Conservation (phyloP, 2,888 invertebrate species). For the Clistopyga incitator region DNA sequence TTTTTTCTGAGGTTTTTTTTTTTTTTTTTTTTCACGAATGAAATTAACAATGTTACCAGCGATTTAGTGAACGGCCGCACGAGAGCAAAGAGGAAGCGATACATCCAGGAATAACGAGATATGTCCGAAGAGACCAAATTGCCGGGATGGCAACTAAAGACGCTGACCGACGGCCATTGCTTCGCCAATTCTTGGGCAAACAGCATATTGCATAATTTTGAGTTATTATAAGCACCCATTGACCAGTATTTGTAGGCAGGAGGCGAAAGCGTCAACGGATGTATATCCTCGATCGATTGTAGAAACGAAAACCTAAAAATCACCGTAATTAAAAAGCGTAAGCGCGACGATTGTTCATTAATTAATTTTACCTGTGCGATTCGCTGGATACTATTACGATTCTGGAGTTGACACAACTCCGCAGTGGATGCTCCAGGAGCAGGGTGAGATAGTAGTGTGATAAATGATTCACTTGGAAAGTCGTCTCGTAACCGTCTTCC, state of each 20-base stretch:
- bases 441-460: slow-evolving; percentile 92
- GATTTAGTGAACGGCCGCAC: slow-evolving; percentile 98
- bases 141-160: slow-evolving; percentile 95
- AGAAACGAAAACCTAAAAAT: slow-evolving; percentile 78
- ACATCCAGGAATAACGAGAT: slow-evolving; percentile 94
- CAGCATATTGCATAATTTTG: slow-evolving; percentile 94
- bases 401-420: slow-evolving; percentile 87
- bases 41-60: slow-evolving; percentile 86
- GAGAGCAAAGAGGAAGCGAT: slow-evolving; percentile 90
- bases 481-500: slow-evolving; percentile 90
- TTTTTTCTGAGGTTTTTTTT: too few species aligned
- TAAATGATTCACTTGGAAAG: slow-evolving; percentile 95
- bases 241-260: slow-evolving; percentile 90
- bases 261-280: slow-evolving; percentile 87
- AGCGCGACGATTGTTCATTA: not conserved
- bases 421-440: slow-evolving; percentile 89
- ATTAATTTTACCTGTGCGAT: slow-evolving; percentile 90
- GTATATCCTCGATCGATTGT: slow-evolving; percentile 76
- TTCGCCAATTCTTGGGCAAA: slow-evolving; percentile 92
- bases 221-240: slow-evolving; percentile 95
- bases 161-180: slow-evolving; percentile 89
- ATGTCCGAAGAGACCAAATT: slow-evolving; percentile 94
- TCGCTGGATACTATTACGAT: slow-evolving; percentile 95
- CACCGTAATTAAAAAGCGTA: slow-evolving; percentile 8
- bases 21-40: too few species aligned